Evolutionary conservation across 2,797 vertebrate genomes (phyloP).

Genomic region (Melanotaenia trifasciata): DNA sequence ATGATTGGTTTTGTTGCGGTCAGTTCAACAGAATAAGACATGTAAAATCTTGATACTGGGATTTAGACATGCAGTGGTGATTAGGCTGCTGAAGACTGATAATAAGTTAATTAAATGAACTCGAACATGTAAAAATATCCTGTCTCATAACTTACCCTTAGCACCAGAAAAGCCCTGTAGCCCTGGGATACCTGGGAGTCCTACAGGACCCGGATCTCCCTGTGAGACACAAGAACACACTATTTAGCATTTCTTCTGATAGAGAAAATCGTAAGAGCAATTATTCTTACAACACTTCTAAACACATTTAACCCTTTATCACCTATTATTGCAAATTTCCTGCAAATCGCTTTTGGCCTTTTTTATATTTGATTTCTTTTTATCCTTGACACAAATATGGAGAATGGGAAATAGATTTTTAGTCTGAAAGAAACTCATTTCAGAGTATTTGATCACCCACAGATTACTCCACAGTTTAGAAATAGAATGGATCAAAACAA

Average conservation of each 20-base stretch:
- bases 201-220: constrained; percentile 63
- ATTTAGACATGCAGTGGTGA: background rate
- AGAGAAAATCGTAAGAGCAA: background rate
- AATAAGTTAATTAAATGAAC: background rate
- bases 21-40: constrained; percentile 1
- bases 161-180: constrained; percentile 52
- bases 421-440: too few relatives aligned
- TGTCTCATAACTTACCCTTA: constrained; percentile 65
- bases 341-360: background rate
- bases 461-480: too few relatives aligned
- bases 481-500: too few relatives aligned
- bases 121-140: background rate
- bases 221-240: constrained; percentile 24
- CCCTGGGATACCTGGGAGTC: constrained; percentile 50
- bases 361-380: background rate
- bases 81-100: background rate
- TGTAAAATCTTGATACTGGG: background rate
- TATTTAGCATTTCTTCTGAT: background rate
- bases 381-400: background rate
- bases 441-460: too few relatives aligned
- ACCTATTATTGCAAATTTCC: background rate
- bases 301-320: background rate
- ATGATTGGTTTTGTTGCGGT: constrained; percentile 16
- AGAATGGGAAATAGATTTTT: background rate
- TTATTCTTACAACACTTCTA: background rate